phyloP scores from a whole-genome alignment of 2,113 vertebrate genomes.

The Mormoops blainvillei region DNA sequence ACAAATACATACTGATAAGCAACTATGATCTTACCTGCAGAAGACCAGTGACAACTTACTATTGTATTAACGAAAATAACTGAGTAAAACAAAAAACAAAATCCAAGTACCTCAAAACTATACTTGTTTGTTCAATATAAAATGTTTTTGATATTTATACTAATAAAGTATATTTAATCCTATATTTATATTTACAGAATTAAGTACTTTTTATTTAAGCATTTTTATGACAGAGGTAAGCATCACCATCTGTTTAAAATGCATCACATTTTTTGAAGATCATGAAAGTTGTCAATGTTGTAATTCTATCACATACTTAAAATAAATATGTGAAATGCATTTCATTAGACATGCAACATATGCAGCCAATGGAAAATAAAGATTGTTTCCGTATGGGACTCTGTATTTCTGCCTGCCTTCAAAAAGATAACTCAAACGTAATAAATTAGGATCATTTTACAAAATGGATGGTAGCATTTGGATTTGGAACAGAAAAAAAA shows the following conservation, averaged over 20 bases:
- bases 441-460: slow-evolving; percentile 81
- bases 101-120: background rate
- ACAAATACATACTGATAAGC: background rate
- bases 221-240: slow-evolving; percentile 65
- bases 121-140: slow-evolving; percentile 2
- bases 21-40: background rate
- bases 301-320: slow-evolving; percentile 80
- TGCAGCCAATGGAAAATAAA: slow-evolving; percentile 76
- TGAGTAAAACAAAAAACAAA: background rate
- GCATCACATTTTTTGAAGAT: slow-evolving; percentile 72
- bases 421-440: slow-evolving; percentile 80
- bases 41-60: background rate
- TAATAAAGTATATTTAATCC: slow-evolving; percentile 45
- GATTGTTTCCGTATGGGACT: slow-evolving; percentile 81
- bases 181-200: slow-evolving; percentile 52
- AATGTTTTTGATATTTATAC: slow-evolving; percentile 57
- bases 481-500: slow-evolving; percentile 67
- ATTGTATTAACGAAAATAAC: background rate
- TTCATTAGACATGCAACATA: slow-evolving; percentile 80
- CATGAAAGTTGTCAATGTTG: slow-evolving; percentile 80
- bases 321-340: slow-evolving; percentile 77
- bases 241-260: slow-evolving; percentile 79
- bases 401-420: slow-evolving; percentile 70
- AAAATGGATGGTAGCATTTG: slow-evolving; percentile 76
- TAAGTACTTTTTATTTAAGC: slow-evolving; percentile 26